Conservation (phyloP, 2,888 invertebrate species). For the Salpingus planirostris region DNA sequence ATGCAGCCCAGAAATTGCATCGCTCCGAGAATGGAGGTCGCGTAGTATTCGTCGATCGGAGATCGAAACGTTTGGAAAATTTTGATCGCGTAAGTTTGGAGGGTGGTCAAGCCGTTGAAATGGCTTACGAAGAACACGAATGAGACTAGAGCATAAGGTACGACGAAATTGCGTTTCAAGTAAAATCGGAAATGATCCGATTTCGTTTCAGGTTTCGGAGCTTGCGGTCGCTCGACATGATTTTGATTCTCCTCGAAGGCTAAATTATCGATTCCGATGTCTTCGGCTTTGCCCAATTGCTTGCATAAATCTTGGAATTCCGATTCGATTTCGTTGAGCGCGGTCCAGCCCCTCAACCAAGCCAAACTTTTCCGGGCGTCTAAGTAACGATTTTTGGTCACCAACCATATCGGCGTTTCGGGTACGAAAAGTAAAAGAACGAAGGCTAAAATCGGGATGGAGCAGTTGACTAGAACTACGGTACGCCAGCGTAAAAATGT, state of each 20-base stretch:
- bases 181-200: slow-evolving; percentile 13
- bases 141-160: slow-evolving; percentile 58
- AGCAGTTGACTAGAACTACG: slow-evolving; percentile 56
- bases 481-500: slow-evolving; percentile 63
- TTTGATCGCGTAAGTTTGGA: slow-evolving; percentile 65
- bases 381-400: slow-evolving; percentile 52
- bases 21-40: slow-evolving; percentile 62
- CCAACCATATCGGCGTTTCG: slow-evolving; percentile 73
- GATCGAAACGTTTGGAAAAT: slow-evolving; percentile 64
- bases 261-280: slow-evolving; percentile 19
- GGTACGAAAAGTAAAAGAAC: slow-evolving; percentile 61
- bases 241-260: slow-evolving; percentile 19
- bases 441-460: slow-evolving; percentile 55
- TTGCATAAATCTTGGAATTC: slow-evolving; percentile 47
- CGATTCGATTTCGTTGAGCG: slow-evolving; percentile 48
- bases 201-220: background rate
- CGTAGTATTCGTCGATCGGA: slow-evolving; percentile 67
- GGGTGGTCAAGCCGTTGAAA: slow-evolving; percentile 66
- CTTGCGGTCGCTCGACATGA: no score
- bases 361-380: slow-evolving; percentile 63
- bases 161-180: slow-evolving; percentile 52
- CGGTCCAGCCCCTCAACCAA: slow-evolving; percentile 73
- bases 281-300: slow-evolving; percentile 17
- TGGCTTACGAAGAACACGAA: slow-evolving; percentile 63
- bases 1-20: slow-evolving; percentile 60